phyloP scores from a whole-genome alignment of 2,113 vertebrate species.

The Thunnus thynnus region DNA sequence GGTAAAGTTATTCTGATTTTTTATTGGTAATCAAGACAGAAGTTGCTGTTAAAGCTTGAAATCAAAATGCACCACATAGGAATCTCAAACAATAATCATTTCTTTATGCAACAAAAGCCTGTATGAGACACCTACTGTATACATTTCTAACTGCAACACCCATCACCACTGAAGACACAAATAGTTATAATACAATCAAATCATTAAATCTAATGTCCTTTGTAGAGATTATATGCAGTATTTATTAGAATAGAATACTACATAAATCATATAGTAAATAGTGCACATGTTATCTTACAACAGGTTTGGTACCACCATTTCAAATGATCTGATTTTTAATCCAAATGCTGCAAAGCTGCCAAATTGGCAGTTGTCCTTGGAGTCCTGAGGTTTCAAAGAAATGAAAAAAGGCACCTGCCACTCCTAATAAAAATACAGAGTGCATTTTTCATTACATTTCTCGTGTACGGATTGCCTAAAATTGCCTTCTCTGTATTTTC shows the following conservation, averaged over 20 bases:
- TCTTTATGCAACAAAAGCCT: background rate
- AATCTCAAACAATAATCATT: conserved; percentile 1
- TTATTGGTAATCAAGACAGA: conserved; percentile 3
- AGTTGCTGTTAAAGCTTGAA: conserved; percentile 15
- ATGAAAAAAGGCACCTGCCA: conserved; percentile 8
- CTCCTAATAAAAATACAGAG: conserved; percentile 31
- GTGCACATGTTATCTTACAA: background rate
- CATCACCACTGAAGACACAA: background rate
- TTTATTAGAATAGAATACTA: background rate
- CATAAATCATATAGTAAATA: background rate
- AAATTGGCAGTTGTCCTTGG: conserved; percentile 24
- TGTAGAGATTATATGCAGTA: background rate
- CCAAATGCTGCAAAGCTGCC: conserved; percentile 34
- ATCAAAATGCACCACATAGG: background rate
- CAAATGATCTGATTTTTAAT: conserved; percentile 17
- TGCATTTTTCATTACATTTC: conserved; percentile 50
- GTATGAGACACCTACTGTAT: background rate
- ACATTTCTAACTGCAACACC: background rate
- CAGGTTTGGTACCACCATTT: conserved; percentile 33
- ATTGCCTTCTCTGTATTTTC: conserved; percentile 51
- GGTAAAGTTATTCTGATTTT: background rate
- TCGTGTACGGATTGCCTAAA: conserved; percentile 39
- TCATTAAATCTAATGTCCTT: background rate
- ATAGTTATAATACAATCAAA: background rate
- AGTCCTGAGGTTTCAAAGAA: conserved; percentile 43